Evolutionary conservation across 2,888 invertebrate species (phyloP), one percentile per base, ranked within the genome.

Genomic region (Pterobdella sp.): DNA sequence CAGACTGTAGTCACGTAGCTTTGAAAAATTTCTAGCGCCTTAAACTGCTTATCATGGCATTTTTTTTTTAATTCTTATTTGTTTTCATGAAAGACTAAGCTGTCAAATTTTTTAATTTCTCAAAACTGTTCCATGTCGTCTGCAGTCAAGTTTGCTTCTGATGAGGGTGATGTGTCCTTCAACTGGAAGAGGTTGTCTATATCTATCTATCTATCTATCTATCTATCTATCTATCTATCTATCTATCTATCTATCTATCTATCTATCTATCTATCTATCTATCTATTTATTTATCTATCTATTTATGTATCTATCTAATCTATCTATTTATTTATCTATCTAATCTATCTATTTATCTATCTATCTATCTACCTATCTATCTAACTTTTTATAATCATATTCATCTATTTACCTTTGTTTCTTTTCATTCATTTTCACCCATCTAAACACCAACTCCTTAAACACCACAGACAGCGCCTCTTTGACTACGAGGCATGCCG

Each of bases 401-500:
- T 68, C n/a, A 26, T 1, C 26, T 68, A 36, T 0, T n/a, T 26
- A 3, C 29, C 7, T 68, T 35, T 68, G 36, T 10, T 22, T 68
- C 26, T 10, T 10, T 64, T 64, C 14, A 64, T n/a, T 64, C 14
- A n/a, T 18, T n/a, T 64, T 64, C 14, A 64, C 26, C 26, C 29
- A 26, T 64, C 26, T 26, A 26, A n/a, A n/a, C 18, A 64, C 29
- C 14, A 10, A 56, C 60, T 26, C 60, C 7, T 26, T 26, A 22
- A 56, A 7, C 7, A 7, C 18, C 36, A 31, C 79, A 83, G 84
- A 76, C 88, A 90, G 74, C 87, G 94, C 35, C 84, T 98, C 18
- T 98, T 97, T 83, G 92, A 96, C 82, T 88, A 90, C 80, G 86
- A 88, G 68, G 89, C 90, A 0, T 94, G 93, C 80, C 88, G 90